These are phyloP conservation scores for Microtus richardsoni DNA, from an alignment of 2,113 vertebrate species.

Conservation along the genomic window DNA sequence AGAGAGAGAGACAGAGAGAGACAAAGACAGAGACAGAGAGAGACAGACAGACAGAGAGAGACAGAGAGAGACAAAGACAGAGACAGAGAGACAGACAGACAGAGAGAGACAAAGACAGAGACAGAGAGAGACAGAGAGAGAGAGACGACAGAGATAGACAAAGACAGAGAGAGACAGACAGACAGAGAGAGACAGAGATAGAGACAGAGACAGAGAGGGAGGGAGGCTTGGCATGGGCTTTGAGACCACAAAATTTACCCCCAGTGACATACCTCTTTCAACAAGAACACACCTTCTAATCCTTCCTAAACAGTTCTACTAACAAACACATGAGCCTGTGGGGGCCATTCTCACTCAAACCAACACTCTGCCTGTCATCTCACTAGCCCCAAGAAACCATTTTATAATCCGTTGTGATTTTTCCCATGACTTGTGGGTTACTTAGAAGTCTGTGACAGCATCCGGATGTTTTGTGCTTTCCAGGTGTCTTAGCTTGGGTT, in stretches of 20 bases:
- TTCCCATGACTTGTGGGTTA: neutral
- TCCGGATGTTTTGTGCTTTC: neutral
- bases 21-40: too few species aligned
- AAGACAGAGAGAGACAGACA: too few species aligned
- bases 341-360: neutral
- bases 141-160: too few species aligned
- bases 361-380: neutral
- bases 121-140: too few species aligned
- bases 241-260: neutral
- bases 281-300: neutral
- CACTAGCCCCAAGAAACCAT: neutral
- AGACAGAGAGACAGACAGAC: too few species aligned
- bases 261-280: neutral
- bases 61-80: too few species aligned
- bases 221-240: neutral
- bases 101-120: too few species aligned
- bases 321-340: neutral
- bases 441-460: neutral
- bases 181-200: too few species aligned
- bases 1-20: too few species aligned
- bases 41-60: too few species aligned
- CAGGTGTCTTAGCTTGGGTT: neutral
- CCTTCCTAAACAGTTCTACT: neutral
- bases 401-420: neutral
- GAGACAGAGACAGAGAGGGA: neutral